A percentile compares a stretch with the other conserved stretches of the same genome.
Conservation (phyloP, 2,797 vertebrate species). For the Coendou prehensilis region DNA sequence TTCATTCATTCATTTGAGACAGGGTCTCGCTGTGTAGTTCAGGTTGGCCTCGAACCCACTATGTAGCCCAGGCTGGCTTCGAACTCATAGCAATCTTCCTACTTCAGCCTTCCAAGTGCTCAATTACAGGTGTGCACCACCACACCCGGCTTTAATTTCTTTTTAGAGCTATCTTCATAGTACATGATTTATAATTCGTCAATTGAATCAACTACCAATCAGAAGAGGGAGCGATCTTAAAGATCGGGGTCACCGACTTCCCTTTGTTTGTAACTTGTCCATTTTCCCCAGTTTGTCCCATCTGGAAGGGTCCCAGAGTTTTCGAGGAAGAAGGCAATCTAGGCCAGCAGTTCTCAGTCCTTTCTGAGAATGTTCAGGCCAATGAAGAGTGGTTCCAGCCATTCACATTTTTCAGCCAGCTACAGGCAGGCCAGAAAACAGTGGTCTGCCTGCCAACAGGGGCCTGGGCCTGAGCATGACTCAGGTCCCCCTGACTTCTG, state of each 20-base stretch:
- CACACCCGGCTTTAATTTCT: background rate
- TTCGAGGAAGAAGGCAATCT: conserved; percentile 82
- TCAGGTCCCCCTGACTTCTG: conserved; percentile 75
- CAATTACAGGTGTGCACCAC: background rate
- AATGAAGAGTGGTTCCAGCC: conserved; percentile 60
- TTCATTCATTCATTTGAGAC: background rate
- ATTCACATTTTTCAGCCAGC: conserved; percentile 78
- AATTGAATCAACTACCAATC: background rate
- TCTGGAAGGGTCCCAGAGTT: conserved; percentile 78
- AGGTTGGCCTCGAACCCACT: background rate
- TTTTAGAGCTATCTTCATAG: conserved; percentile 40
- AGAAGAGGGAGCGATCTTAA: background rate
- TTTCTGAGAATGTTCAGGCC: conserved; percentile 69
- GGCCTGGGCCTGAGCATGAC: conserved; percentile 69
- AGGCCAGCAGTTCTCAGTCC: conserved; percentile 76
- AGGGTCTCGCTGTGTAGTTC: background rate
- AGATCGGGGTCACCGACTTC: background rate
- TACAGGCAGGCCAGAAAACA: conserved; percentile 57
- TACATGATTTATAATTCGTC: background rate
- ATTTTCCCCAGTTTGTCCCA: conserved; percentile 66
- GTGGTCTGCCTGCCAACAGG: conserved; percentile 71
- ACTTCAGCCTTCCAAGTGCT: background rate
- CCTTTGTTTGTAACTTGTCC: conserved; percentile 66
- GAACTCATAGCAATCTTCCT: background rate
- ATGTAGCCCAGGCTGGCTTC: background rate